A percentile compares a stretch with the other conserved stretches of the same genome.
Evolutionary conservation across 2,113 vertebrate species (phyloP).

Genomic region (Willisornis vidua): DNA sequence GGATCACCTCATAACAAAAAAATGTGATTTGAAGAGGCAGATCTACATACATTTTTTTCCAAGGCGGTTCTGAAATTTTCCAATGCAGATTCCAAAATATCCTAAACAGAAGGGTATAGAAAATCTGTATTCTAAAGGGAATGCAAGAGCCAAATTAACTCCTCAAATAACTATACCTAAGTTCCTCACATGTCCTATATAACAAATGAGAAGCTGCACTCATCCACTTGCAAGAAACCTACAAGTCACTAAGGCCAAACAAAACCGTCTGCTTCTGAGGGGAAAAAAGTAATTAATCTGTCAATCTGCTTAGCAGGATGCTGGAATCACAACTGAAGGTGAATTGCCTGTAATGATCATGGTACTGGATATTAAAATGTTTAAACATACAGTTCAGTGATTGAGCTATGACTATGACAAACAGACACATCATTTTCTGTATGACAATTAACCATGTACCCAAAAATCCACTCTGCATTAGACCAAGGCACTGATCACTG

Average conservation of each 20-base stretch:
- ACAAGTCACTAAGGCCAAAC: constrained; percentile 48
- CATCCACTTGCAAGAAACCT: constrained; percentile 41
- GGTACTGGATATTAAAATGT: constrained; percentile 31
- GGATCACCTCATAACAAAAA: constrained; percentile 68
- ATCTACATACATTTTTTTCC: constrained; percentile 66
- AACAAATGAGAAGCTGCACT: constrained; percentile 44
- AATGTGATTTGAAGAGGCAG: constrained; percentile 65
- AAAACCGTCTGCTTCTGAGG: constrained; percentile 38
- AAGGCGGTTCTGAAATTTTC: constrained; percentile 73
- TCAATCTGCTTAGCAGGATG: constrained; percentile 48
- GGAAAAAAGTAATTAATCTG: constrained; percentile 61
- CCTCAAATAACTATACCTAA: constrained; percentile 46
- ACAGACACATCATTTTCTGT: constrained; percentile 39
- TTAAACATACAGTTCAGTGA: constrained; percentile 27
- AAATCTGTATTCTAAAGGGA: constrained; percentile 66
- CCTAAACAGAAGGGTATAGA: constrained; percentile 68
- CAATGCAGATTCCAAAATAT: constrained; percentile 72
- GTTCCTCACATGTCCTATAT: neutral
- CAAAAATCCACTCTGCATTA: neutral
- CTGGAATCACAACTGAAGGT: constrained; percentile 47
- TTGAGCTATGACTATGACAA: constrained; percentile 39
- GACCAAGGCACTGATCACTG: neutral
- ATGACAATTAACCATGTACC: neutral
- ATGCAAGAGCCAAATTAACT: constrained; percentile 59
- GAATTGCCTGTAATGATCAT: constrained; percentile 43